A percentile compares a stretch with the other conserved stretches of the same genome.
These are phyloP conservation scores for Apotomis capreana DNA, from an alignment of 2,888 invertebrate genomes.

Conservation along the genomic window DNA sequence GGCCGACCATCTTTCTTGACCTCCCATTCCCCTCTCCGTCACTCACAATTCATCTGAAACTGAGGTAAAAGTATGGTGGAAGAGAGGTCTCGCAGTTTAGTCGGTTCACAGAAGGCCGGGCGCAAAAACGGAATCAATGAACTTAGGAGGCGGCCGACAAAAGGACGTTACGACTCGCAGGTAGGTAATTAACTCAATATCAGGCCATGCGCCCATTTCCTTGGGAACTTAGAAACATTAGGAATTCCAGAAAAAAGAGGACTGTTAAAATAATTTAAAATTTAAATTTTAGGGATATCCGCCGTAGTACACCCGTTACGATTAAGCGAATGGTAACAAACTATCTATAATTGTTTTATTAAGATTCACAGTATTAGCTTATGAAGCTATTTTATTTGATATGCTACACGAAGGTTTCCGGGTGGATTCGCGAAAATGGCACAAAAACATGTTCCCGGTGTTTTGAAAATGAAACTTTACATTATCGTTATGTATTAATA, in stretches of 20 bases:
- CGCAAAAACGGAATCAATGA: conserved; percentile 81
- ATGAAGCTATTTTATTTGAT: too few species aligned
- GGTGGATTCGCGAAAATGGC: too few species aligned
- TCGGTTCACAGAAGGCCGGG: conserved; percentile 61
- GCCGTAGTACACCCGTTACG: too few species aligned
- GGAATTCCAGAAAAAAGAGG: conserved; percentile 4
- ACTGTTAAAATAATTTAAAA: too few species aligned
- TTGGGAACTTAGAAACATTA: conserved; percentile 52
- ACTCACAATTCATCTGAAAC: conserved; percentile 40
- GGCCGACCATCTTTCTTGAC: conserved; percentile 58
- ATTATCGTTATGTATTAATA: too few species aligned
- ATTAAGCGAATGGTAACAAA: too few species aligned
- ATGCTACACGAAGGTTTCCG: too few species aligned
- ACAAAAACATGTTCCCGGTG: too few species aligned
- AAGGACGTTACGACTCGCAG: conserved; percentile 77
- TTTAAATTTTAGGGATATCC: too few species aligned
- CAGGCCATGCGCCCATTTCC: conserved; percentile 61
- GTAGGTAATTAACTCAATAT: conserved; percentile 81
- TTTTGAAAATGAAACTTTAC: too few species aligned
- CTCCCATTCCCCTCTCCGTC: conserved; percentile 54
- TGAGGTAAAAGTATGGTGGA: conserved; percentile 45
- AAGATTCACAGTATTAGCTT: too few species aligned
- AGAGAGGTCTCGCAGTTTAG: conserved; percentile 59
- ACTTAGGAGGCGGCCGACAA: conserved; percentile 79
- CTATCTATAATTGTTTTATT: too few species aligned